Conservation (phyloP, 2,888 invertebrate species). For the Tetropium fuscum region DNA sequence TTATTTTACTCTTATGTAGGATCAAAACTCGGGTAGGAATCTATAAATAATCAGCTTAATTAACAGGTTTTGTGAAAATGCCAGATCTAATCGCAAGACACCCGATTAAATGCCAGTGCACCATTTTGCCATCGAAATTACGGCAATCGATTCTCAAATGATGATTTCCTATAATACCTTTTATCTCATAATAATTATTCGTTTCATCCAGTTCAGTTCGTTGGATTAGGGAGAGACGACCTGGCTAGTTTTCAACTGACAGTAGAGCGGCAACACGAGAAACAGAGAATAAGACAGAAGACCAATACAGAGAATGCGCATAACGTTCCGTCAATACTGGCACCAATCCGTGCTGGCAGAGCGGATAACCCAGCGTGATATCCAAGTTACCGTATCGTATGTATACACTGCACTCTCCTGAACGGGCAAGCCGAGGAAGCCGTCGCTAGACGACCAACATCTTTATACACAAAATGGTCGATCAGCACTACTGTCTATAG, state of each 20-base stretch:
- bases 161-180: conserved; percentile 29
- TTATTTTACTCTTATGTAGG: no score
- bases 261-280: conserved; percentile 12
- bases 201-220: conserved; percentile 23
- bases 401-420: conserved; percentile 3
- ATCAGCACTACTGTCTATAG: no score
- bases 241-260: conserved; percentile 22
- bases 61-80: conserved; percentile 18
- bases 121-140: conserved; percentile 17
- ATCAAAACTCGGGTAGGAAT: no score
- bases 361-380: conserved; percentile 40
- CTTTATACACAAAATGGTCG: conserved; percentile 30
- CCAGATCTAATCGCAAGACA: conserved; percentile 19
- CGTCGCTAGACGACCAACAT: conserved; percentile 26
- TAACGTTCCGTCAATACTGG: conserved; percentile 56
- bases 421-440: conserved; percentile 11
- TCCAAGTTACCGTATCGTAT: conserved; percentile 32
- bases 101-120: conserved; percentile 15
- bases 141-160: conserved; percentile 24
- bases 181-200: conserved; percentile 30
- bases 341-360: conserved; percentile 57
- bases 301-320: conserved; percentile 48
- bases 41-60: no score
- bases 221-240: conserved; percentile 23
- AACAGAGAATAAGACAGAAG: conserved; percentile 24